These are phyloP conservation scores for Sarcophaga subvicina DNA, from an alignment of 2,888 invertebrate genomes.

Conservation along the genomic window DNA sequence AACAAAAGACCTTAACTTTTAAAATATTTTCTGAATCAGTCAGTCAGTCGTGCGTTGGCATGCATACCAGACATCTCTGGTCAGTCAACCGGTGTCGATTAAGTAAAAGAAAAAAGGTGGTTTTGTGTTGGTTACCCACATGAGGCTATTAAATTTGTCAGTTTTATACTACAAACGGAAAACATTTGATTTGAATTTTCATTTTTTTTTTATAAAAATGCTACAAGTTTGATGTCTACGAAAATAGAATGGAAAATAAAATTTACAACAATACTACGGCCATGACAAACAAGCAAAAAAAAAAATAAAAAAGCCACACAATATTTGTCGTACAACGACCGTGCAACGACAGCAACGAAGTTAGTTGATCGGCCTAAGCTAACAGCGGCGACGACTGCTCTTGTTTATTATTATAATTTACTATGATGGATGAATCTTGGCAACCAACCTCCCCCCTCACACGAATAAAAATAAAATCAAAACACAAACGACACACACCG, in stretches of 20 bases:
- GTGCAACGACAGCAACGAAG: neutral
- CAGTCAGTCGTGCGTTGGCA: conserved; percentile 68
- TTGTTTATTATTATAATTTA: conserved; percentile 47
- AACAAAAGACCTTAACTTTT: conserved; percentile 68
- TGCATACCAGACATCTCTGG: conserved; percentile 57
- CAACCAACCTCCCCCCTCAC: conserved; percentile 47
- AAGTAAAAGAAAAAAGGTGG: no score
- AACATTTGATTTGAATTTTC: conserved; percentile 23
- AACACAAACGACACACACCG: conserved; percentile 9
- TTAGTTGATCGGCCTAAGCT: neutral
- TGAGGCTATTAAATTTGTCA: no score
- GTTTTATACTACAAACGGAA: no score
- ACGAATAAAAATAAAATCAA: conserved; percentile 27
- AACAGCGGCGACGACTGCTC: neutral
- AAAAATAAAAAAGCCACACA: no score
- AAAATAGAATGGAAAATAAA: neutral
- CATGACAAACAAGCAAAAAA: conserved; percentile 64
- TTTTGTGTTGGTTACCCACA: no score
- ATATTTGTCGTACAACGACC: neutral
- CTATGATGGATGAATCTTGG: conserved; percentile 59
- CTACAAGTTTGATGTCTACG: neutral
- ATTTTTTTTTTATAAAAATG: conserved; percentile 29
- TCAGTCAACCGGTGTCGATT: no score
- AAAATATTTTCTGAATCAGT: conserved; percentile 67
- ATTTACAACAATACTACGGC: conserved; percentile 38